Percentiles rank a stretch among this genome's conserved stretches.
Conservation (phyloP, 2,113 vertebrate species). For the Bubo blakistoni region DNA sequence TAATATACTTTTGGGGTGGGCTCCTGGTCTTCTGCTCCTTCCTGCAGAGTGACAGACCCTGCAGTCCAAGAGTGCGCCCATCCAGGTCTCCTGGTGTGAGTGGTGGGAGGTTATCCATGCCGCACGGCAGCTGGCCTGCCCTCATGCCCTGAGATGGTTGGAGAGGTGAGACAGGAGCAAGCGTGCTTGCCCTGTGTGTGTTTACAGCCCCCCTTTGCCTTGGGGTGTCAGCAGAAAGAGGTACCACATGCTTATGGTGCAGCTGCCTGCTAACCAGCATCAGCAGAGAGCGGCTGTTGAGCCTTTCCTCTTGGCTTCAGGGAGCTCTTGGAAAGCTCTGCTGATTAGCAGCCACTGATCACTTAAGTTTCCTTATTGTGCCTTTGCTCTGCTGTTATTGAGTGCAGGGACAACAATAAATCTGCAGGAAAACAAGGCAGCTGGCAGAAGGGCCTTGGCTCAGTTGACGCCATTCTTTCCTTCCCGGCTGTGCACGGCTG, state of each 20-base stretch:
- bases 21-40: not conserved
- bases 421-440: not conserved
- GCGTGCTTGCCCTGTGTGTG: not conserved
- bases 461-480: not conserved
- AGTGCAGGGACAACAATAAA: not conserved
- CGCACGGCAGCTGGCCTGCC: not conserved
- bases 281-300: not conserved
- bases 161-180: not conserved
- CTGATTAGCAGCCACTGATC: not conserved
- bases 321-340: not conserved
- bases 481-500: not conserved
- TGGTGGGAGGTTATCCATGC: not conserved
- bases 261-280: not conserved
- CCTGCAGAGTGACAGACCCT: not conserved
- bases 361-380: not conserved
- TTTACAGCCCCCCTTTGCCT: not conserved
- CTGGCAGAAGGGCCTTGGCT: not conserved
- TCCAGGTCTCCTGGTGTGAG: not conserved
- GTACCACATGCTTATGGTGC: not conserved
- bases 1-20: not conserved
- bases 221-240: not conserved
- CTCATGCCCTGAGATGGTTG: rapidly evolving
- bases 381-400: not conserved
- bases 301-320: not conserved
- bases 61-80: rapidly evolving